A percentile compares a stretch with the other conserved stretches of the same genome.
phyloP scores from a whole-genome alignment of 2,888 invertebrate genomes.

The Coenonympha glycerion region DNA sequence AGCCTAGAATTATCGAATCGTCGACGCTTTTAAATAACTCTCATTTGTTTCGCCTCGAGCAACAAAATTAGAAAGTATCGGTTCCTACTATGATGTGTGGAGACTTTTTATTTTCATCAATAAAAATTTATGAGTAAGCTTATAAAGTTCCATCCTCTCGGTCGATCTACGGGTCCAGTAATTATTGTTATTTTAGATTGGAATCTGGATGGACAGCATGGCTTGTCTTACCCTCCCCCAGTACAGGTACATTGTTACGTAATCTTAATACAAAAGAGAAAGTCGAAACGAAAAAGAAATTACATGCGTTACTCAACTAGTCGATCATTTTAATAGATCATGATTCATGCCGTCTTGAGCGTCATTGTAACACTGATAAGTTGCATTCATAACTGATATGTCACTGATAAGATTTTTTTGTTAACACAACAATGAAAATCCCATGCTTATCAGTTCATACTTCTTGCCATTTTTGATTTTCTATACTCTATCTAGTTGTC shows the following conservation, averaged over 20 bases:
- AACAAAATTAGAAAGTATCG: conserved; percentile 70
- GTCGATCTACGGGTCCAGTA: conserved; percentile 41
- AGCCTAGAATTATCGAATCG: conserved; percentile 42
- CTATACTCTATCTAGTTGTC: neutral
- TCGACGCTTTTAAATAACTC: conserved; percentile 52
- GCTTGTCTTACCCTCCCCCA: conserved; percentile 33
- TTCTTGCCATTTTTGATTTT: neutral
- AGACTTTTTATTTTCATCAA: conserved; percentile 45
- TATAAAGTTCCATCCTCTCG: conserved; percentile 38
- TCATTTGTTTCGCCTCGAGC: conserved; percentile 62
- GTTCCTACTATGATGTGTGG: conserved; percentile 38
- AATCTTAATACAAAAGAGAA: conserved; percentile 47
- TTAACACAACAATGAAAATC: neutral
- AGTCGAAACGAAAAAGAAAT: conserved; percentile 41
- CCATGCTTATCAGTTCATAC: neutral
- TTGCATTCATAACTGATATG: conserved; percentile 5
- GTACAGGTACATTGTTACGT: conserved; percentile 34
- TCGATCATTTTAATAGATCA: conserved; percentile 20
- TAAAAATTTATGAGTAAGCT: conserved; percentile 63
- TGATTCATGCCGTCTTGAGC: conserved; percentile 14
- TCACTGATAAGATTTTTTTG: conserved; percentile 16
- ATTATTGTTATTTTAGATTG: conserved; percentile 57
- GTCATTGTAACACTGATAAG: conserved; percentile 11
- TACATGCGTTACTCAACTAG: conserved; percentile 35
- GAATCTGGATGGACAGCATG: conserved; percentile 38